Evolutionary conservation across 2,888 invertebrate species (phyloP).

Genomic region (Cactoblastis cactorum): DNA sequence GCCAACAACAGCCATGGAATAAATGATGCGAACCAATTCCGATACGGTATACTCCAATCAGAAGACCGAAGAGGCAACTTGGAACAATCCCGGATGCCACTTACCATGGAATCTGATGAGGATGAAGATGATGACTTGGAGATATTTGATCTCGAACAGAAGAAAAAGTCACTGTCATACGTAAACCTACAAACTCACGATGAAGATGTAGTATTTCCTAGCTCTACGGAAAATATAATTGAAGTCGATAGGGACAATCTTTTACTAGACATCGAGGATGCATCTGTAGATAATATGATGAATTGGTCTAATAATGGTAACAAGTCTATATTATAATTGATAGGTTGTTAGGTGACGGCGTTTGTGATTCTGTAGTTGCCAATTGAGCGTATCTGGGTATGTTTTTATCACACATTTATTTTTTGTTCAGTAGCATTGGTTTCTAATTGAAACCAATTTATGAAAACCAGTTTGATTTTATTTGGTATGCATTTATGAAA

Average conservation of each 20-base stretch:
- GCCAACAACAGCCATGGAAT: slow-evolving; percentile 45
- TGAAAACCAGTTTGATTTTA: not conserved
- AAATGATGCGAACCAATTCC: slow-evolving; percentile 65
- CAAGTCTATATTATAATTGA: slow-evolving; percentile 63
- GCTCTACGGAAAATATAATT: slow-evolving; percentile 34
- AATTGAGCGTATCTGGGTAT: not conserved
- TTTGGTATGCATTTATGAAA: no score
- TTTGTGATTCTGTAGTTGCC: not conserved
- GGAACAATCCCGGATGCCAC: slow-evolving; percentile 63
- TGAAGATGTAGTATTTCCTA: slow-evolving; percentile 53
- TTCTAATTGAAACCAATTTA: not conserved
- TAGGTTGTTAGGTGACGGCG: slow-evolving; percentile 17
- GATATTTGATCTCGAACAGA: slow-evolving; percentile 71
- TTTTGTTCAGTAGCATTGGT: not conserved
- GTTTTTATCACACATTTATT: slow-evolving; percentile 6
- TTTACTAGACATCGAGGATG: slow-evolving; percentile 66
- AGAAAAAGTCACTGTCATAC: slow-evolving; percentile 66
- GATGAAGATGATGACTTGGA: slow-evolving; percentile 73
- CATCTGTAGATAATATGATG: slow-evolving; percentile 53
- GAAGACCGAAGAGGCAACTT: slow-evolving; percentile 66
- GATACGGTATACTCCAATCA: slow-evolving; percentile 72
- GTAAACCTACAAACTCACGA: slow-evolving; percentile 65
- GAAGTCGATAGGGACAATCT: slow-evolving; percentile 52
- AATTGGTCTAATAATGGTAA: slow-evolving; percentile 65
- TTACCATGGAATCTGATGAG: slow-evolving; percentile 74